Evolutionary conservation across 2,888 invertebrate genomes (phyloP).

Genomic region (Stenichneumon culpator): DNA sequence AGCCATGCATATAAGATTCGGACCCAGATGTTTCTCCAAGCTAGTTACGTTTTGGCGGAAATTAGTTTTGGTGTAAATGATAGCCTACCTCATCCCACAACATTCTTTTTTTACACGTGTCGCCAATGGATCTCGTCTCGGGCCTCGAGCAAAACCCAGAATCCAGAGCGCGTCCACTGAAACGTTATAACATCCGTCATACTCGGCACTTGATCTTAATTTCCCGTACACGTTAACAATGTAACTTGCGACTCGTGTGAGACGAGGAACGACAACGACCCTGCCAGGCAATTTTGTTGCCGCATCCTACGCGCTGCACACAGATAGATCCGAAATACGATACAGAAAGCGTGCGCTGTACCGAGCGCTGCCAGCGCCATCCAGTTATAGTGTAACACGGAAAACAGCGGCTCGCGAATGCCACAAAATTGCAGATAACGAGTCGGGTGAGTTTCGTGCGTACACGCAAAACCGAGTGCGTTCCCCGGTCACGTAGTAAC

Average conservation of each 20-base stretch:
- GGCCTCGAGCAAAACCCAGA: neutral
- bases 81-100: neutral
- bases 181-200: constrained; percentile 2
- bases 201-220: constrained; percentile 11
- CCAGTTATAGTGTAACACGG: constrained; percentile 16
- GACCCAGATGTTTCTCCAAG: neutral
- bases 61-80: neutral
- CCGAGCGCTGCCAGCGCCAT: neutral
- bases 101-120: neutral
- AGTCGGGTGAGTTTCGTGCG: constrained; percentile 30
- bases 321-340: neutral
- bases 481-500: constrained; percentile 45
- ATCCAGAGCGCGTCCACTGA: neutral
- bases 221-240: constrained; percentile 2
- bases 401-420: constrained; percentile 37
- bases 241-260: constrained; percentile 4
- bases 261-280: constrained; percentile 13
- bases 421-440: constrained; percentile 53
- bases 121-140: neutral
- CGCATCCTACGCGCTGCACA: neutral
- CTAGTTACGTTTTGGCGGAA: neutral
- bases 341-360: constrained; percentile 8
- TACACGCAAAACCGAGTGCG: constrained; percentile 48
- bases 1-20: neutral
- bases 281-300: neutral